Evolutionary conservation across 2,888 invertebrate species (phyloP), one percentile per base, ranked within the genome.

Genomic region (Galeopsomyia nigrocyanea): DNA sequence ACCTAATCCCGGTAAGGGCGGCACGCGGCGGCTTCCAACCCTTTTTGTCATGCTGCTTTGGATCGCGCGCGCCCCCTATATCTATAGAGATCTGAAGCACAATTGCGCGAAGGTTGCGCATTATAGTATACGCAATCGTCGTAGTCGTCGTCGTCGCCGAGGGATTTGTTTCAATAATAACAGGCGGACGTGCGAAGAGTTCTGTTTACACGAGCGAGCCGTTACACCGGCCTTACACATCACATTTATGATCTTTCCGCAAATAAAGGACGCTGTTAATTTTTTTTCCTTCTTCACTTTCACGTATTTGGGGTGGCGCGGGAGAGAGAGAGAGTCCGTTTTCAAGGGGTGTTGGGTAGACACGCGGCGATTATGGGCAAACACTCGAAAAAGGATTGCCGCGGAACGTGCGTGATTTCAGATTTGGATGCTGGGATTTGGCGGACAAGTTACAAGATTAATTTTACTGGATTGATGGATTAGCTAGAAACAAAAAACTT

Each of bases 1-100:
- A 76, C 79, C 79, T 84, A 84, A 84, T 83, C 84, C 84, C 78
- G 77, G 78, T n/a, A n/a, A 5, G 83, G 83, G 81, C 80, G 78
- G 78, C 72, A 82, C 83, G 83, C 82, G 83, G 58, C 64, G 69
- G 14, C 16, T 19, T 31, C 19, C 19, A 39, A 22, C 39, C 49
- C 50, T 51, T 58, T 50, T 58, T 31, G 21, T 57, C 56, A n/a
- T n/a, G 51, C 70, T 76, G 79, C 77, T 75, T 76, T 55, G 65
- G 75, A 75, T 77, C 78, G 78, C 78, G 76, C 78, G 77, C 76
- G 73, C 67, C 74, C 73, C n/a, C 22, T 9, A 14, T 49, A 49
- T 49, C 7, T 46, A 19, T 19, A 2, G 0, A 7, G 21, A 7
- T 7, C 13, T 47, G 19, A 14, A 47, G 47, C 17, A 21, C 46